Evolutionary conservation across 2,113 vertebrate species (phyloP).

Genomic region (human): DNA sequence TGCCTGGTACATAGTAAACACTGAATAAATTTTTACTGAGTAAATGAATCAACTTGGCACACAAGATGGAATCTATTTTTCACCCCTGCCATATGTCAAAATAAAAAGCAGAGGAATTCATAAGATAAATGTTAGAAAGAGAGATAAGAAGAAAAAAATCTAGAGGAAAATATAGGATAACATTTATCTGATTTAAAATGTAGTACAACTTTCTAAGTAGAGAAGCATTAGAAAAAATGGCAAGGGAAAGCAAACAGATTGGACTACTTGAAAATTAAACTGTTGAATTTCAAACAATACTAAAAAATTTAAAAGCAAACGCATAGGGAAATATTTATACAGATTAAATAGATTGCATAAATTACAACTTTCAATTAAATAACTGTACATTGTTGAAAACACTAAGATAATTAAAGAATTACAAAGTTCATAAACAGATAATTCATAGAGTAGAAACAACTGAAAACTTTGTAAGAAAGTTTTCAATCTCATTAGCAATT

Average conservation of each 20-base stretch:
- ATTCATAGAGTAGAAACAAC: background rate
- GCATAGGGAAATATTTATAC: background rate
- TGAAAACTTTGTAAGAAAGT: background rate
- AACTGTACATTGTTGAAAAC: background rate
- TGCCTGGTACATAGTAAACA: background rate
- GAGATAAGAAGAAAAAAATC: background rate
- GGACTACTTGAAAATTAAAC: background rate
- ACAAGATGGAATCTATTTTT: background rate
- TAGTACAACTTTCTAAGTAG: background rate
- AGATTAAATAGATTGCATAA: background rate
- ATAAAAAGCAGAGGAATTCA: background rate
- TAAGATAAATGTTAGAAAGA: background rate
- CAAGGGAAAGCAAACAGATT: background rate
- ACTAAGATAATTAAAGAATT: background rate
- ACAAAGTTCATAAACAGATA: background rate
- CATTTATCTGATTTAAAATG: background rate
- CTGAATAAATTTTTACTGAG: background rate
- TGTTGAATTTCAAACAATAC: background rate
- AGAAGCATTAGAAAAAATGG: slow-evolving; percentile 21
- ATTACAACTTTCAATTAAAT: background rate
- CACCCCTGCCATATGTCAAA: background rate
- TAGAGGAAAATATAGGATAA: background rate
- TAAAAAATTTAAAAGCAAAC: background rate
- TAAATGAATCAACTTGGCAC: background rate
- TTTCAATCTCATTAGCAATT: background rate